These are phyloP conservation scores for Endomychus coccineus DNA, from an alignment of 2,888 invertebrate genomes.

Conservation along the genomic window DNA sequence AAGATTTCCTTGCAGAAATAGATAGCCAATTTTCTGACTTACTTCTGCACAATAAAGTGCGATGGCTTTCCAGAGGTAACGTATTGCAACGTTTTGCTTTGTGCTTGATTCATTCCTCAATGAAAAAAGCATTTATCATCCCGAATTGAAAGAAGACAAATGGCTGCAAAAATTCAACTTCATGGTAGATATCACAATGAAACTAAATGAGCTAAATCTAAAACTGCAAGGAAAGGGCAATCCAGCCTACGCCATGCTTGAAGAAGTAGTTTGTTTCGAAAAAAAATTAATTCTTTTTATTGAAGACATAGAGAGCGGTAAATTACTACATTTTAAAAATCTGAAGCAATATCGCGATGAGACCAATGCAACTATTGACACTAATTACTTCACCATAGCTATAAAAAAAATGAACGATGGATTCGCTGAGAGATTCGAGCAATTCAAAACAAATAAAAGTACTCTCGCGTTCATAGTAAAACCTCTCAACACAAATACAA, in stretches of 20 bases:
- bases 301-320: conserved; percentile 17
- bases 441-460: conserved; percentile 23
- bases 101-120: conserved; percentile 9
- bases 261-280: conserved; percentile 18
- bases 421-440: conserved; percentile 23
- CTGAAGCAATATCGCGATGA: conserved; percentile 11
- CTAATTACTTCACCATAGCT: conserved; percentile 16
- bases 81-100: conserved; percentile 14
- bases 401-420: conserved; percentile 20
- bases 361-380: conserved; percentile 18
- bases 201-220: conserved; percentile 24
- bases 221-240: conserved; percentile 28
- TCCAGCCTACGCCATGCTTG: conserved; percentile 9
- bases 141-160: conserved; percentile 20
- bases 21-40: conserved; percentile 21
- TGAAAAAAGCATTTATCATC: conserved; percentile 7
- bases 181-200: conserved; percentile 16
- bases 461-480: conserved; percentile 24
- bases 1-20: conserved; percentile 18
- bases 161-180: conserved; percentile 22
- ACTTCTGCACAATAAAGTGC: conserved; percentile 7
- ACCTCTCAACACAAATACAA: conserved; percentile 25
- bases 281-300: conserved; percentile 12
- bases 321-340: conserved; percentile 19
- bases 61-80: conserved; percentile 5